phyloP scores from a whole-genome alignment of 2,797 vertebrate species.

The Luscinia luscinia region DNA sequence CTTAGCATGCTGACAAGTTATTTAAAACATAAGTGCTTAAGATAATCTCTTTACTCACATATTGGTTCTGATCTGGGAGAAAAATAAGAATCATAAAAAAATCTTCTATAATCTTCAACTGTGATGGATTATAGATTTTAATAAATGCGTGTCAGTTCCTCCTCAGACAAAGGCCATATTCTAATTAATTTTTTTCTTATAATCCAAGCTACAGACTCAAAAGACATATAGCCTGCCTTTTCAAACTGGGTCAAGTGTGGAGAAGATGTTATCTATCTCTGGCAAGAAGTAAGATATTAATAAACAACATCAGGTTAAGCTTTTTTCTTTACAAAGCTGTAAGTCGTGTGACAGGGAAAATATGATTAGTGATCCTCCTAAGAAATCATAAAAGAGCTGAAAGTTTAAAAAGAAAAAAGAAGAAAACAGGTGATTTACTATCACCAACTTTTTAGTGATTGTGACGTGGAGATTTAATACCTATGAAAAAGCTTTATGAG shows the following conservation, averaged over 20 bases:
- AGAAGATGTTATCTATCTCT: constrained; percentile 37
- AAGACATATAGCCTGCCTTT: constrained; percentile 25
- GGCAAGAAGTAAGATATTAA: constrained; percentile 22
- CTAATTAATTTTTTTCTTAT: constrained; percentile 71
- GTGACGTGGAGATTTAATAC: background rate
- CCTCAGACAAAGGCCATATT: constrained; percentile 67
- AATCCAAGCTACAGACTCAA: constrained; percentile 67
- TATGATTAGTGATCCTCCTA: background rate
- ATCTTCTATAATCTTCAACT: constrained; percentile 71
- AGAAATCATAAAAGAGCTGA: background rate
- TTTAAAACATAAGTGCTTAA: constrained; percentile 72
- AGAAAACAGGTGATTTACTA: background rate
- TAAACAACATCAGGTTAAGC: background rate
- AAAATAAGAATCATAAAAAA: constrained; percentile 65
- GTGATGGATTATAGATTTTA: constrained; percentile 69
- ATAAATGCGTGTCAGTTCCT: constrained; percentile 69
- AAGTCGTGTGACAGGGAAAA: background rate
- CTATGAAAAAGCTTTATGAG: background rate
- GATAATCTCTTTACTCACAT: constrained; percentile 74
- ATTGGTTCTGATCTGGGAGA: constrained; percentile 46
- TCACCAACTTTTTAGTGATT: background rate
- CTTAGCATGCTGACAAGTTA: constrained; percentile 63
- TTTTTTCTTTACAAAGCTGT: background rate
- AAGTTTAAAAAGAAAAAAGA: background rate
- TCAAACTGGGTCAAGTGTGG: constrained; percentile 67